Evolutionary conservation across 2,797 vertebrate genomes (phyloP), one percentile per base, ranked within the genome.

Genomic region (Hyperoplus immaculatus): DNA sequence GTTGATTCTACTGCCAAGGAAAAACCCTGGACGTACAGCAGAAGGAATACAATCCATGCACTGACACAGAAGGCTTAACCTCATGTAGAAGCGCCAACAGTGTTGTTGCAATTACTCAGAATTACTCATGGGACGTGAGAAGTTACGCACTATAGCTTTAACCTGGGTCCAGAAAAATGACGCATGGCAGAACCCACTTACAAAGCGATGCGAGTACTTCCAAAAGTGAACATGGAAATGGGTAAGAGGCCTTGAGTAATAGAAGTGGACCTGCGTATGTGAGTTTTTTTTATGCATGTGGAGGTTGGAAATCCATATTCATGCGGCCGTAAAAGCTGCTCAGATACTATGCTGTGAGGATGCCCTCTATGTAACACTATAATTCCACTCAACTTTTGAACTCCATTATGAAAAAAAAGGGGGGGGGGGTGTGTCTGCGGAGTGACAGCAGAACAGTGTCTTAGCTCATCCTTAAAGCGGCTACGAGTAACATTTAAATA

Each of bases 251-350:
- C 54, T 78, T 57, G 54, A 56, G 7, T 8, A 63, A 38, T 41
- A 55, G 49, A 83, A 58, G 67, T 38, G 29, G 64, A 73, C 61
- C 51, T 43, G 39, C 39, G 59, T 14, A 42, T 5, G 3, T 14
- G 42, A 69, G 16, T 62, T 53, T 78, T 64, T 78, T 78, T 64
- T 78, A 56, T 82, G 46, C 42, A 74, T 62, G 12, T 69, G 41
- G 54, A 69, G 58, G 57, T 10, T 78, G 69, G 8, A 63, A 75
- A 85, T 87, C 66, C 73, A 86, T 71, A 70, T 74, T 84, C 57
- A 83, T 77, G 72, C 0, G 18, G 15, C 2, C 67, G 46, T 74
- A 64, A 84, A 78, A 83, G 77, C 74, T 62, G 58, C 12, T 59
- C 38, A 15, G n/a, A 14, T 58, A 75, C 60, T 70, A 73, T 54